Evolutionary conservation across 2,888 invertebrate genomes (phyloP), one percentile per base, ranked within the genome.

Genomic region (Drosophila parthenogenetica): DNA sequence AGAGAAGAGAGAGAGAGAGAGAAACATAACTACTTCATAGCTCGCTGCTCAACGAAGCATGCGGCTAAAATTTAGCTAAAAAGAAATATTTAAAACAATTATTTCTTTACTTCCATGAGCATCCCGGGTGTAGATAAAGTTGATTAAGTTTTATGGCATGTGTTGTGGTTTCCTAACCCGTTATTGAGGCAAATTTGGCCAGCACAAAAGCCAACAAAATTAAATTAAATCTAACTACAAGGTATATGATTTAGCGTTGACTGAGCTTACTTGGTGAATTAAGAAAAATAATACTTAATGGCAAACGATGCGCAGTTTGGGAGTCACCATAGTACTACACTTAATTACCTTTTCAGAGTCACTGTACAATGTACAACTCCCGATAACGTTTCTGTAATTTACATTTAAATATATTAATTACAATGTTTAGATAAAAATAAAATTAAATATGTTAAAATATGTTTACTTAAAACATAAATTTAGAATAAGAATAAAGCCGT

Each of bases 1-100:
- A 69, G 62, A 62, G 40, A 57, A 62, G 37, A 54, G 60, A 25
- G 25, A 25, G 25, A 25, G 25, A 7, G 48, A 40, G 42, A 43
- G n/a, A 39, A 22, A 46, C 16, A 61, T 51, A 63, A 42, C 10
- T 37, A 62, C 62, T 69, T 69, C 50, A 73, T 64, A 65, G 73
- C 80, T 74, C 53, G 19, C 62, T 71, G 84, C 46, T 71, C 84
- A 81, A 58, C 84, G 69, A 73, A 72, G 81, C 89, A 68, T 86
- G 76, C 32, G 74, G 25, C 70, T 62, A 69, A 71, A 35, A 5
- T 29, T 29, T 29, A 29, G 13, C 35, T 13, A 35, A 11, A 35
- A 35, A 35, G 69, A 69, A 81, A 62, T 62, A 68, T 67, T 76
- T 62, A 69, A 85, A 79, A 81, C 67, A 69, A 73, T 76, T 57